Evolutionary conservation across 2,888 invertebrate genomes (phyloP).

Genomic region (Tipula unca): DNA sequence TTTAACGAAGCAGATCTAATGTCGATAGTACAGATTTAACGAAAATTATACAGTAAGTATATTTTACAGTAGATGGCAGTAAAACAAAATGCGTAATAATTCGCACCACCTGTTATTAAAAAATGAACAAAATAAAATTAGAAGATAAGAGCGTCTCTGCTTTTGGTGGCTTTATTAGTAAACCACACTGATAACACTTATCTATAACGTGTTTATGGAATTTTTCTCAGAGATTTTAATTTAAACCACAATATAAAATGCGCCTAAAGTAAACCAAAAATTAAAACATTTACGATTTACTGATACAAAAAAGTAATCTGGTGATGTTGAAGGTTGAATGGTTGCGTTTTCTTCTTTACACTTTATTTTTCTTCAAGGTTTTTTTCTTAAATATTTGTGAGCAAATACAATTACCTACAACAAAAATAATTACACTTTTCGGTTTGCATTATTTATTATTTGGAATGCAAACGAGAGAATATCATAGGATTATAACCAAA

Average conservation of each 20-base stretch:
- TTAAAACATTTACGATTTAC: too few relatives aligned
- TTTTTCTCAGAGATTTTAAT: not conserved
- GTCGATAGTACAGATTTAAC: not conserved
- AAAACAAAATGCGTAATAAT: not conserved
- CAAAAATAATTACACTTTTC: not conserved
- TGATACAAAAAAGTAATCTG: not conserved
- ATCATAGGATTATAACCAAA: not conserved
- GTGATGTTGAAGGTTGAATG: not conserved
- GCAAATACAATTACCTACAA: not conserved
- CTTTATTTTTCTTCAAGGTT: not conserved
- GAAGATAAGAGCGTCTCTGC: not conserved
- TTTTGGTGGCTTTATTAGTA: not conserved
- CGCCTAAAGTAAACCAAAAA: not conserved
- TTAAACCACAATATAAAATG: not conserved
- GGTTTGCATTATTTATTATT: not conserved
- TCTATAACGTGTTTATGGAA: not conserved
- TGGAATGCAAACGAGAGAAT: not conserved
- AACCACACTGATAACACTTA: not conserved
- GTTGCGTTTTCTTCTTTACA: not conserved
- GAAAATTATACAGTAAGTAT: not conserved
- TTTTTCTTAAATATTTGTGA: not conserved
- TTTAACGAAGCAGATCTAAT: not conserved
- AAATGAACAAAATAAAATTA: not conserved
- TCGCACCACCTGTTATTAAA: not conserved
- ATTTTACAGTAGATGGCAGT: not conserved